Base-by-base conservation (phyloP, 2,888 invertebrate genomes). In the Plemyria rubiginata region DNA sequence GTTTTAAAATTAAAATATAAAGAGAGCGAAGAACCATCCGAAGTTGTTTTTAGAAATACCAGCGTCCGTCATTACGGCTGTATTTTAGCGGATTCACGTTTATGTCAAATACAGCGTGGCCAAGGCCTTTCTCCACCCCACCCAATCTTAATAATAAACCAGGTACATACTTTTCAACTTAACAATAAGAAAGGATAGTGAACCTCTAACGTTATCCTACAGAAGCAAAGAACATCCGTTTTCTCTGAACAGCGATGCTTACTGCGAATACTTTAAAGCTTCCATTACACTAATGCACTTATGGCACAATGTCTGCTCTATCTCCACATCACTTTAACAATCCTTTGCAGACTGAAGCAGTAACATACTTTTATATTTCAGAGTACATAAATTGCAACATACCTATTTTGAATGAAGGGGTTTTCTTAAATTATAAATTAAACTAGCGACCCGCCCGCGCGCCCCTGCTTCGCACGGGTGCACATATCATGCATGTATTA, bases 231-330 rank as follows among this genome's bases (percentile, higher is more conserved):
- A 6, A 40, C 22, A 22, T 7, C 22, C n/a, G 52, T 28, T 40
- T 52, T n/a, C 22, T 6, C 2, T 28, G 12, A 16, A 28, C 43
- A 43, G 5, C 6, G 9, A 53, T 29, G n/a, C 29, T 53, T 53
- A 6, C 38, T 13, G 55, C 36, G 41, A 46, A 52, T 52, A 58
- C 54, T 46, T 58, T 54, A 50, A 62, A 54, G 53, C 62, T 50
- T 51, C 54, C 58, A 62, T 62, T 62, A 50, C 54, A 50, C 13
- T 62, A 65, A 65, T 65, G 65, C 65, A 62, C 55, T 65, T 54
- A 65, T 22, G 38, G 52, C 54, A 36, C 59, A 46, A 46, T 50
- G 45, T 56, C 60, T 60, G 64, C 28, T 54, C 54, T 51, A 32
- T 56, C 64, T 40, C 40, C 16, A 36, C 51, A 60, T 55, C 57